Base-by-base conservation (phyloP, 2,113 vertebrate species). In the Choloepus hoffmanni region DNA sequence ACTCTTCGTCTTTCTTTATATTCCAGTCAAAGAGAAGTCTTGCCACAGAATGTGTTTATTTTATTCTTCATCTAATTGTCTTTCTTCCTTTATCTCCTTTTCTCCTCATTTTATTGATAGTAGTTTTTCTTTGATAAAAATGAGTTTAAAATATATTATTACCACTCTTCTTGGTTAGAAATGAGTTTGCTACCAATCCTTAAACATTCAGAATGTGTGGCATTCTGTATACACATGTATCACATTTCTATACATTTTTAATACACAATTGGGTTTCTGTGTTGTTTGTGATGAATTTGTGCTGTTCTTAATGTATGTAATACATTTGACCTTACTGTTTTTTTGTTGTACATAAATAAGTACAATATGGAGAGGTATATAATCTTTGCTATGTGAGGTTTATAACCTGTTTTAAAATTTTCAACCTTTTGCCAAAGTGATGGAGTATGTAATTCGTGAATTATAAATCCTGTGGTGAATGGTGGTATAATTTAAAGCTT, bases 331-430 rank as follows among this genome's bases (percentile, higher is more conserved):
- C 96, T 97, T 95, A 90, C 97, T 98, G 97, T 98, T 98, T 98
- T 98, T 99, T 98, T 98, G 98, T 97, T 99, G 99, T 99, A 99
- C 98, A 99, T 99, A 98, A 99, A 98, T 98, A 99, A 99, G 99
- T 99, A 99, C 99, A 99, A 99, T 99, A 99, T 99, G 98, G 98
- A 99, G 99, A 98, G 98, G 98, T 99, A 98, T 98, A 99, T 98
- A 99, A 97, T 99, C 98, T 99, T 99, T 99, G 98, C 99, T 99
- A 98, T 98, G 97, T 99, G 99, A 98, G 98, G 98, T 99, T 99
- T 98, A 99, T 99, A 99, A 99, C 99, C 99, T 99, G 99, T 99
- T 99, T 98, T 98, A 97, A 98, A 98, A 98, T 94, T 97, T 98
- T 98, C 97, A 98, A 98, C 98, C 98, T 99, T 98, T 99, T 99